Conservation (phyloP, 2,113 vertebrate species). For the Terrapene triunguis region DNA sequence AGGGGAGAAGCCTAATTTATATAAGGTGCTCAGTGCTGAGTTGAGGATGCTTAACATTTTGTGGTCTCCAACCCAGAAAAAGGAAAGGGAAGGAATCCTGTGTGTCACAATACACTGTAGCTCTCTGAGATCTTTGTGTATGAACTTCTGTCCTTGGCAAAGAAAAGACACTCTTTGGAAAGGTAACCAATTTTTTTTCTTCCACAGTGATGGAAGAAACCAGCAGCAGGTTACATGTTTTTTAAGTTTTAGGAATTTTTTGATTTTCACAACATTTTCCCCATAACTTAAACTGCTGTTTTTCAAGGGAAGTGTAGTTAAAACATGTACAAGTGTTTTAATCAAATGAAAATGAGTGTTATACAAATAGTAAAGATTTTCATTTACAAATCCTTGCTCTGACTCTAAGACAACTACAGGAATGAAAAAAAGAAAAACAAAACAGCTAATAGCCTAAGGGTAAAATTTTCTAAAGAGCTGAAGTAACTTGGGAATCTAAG, state of each 20-base stretch:
- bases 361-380: not conserved
- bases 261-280: rapidly evolving
- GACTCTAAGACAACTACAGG: not conserved
- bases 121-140: not conserved
- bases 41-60: not conserved
- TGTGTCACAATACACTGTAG: not conserved
- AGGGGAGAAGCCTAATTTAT: not conserved
- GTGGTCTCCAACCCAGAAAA: not conserved
- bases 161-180: not conserved
- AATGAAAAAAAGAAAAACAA: not conserved
- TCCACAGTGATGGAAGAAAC: not conserved
- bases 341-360: no score
- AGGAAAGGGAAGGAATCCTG: not conserved
- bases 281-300: not conserved
- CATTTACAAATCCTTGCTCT: not conserved
- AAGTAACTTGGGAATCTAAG: no score
- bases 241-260: no score
- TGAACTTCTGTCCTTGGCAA: not conserved
- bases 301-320: not conserved
- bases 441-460: not conserved
- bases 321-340: not conserved
- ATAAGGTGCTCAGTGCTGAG: not conserved
- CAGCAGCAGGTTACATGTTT: not conserved
- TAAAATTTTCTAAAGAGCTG: not conserved
- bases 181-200: not conserved